Percentiles rank a stretch among this genome's conserved stretches.
These are phyloP conservation scores for Zonitis immaculata DNA, from an alignment of 2,888 invertebrate species.

Conservation along the genomic window DNA sequence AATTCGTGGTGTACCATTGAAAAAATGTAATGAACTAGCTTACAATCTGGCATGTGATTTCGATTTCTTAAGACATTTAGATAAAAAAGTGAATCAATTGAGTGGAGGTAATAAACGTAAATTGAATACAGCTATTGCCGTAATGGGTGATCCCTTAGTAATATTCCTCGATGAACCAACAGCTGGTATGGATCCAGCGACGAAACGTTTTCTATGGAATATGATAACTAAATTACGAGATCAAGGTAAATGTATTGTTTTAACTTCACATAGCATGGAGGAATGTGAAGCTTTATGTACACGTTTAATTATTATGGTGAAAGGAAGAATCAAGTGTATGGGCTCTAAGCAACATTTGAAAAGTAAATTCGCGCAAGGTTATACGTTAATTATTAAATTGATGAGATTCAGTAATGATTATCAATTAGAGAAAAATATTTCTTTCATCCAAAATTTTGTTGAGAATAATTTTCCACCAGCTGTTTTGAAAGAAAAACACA, in stretches of 20 bases:
- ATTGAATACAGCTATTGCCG: conserved; percentile 53
- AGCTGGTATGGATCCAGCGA: conserved; percentile 74
- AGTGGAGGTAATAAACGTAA: conserved; percentile 58
- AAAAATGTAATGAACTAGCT: conserved; percentile 37
- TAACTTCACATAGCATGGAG: conserved; percentile 86
- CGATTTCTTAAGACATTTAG: conserved; percentile 46
- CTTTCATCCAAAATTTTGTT: conserved; percentile 24
- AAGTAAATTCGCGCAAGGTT: conserved; percentile 67
- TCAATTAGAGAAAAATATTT: too few relatives aligned
- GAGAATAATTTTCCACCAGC: conserved; percentile 20
- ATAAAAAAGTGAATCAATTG: conserved; percentile 47
- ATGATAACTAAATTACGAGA: conserved; percentile 64
- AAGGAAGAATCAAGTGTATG: conserved; percentile 72
- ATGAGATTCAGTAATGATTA: too few relatives aligned
- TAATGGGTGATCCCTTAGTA: conserved; percentile 55
- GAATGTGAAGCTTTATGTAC: conserved; percentile 83
- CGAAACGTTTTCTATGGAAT: conserved; percentile 76
- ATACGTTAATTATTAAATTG: conserved; percentile 48
- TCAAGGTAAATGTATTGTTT: conserved; percentile 68
- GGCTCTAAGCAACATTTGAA: conserved; percentile 79
- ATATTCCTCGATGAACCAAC: conserved; percentile 54
- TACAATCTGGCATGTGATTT: conserved; percentile 46
- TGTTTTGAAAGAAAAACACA: conserved; percentile 58
- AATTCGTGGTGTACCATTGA: conserved; percentile 47
- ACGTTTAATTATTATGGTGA: conserved; percentile 80